A percentile compares a stretch with the other conserved stretches of the same genome.
Evolutionary conservation across 1,140 invertebrate genomes (phyloP).

Genomic region (Muscidifurax raptorellus): DNA sequence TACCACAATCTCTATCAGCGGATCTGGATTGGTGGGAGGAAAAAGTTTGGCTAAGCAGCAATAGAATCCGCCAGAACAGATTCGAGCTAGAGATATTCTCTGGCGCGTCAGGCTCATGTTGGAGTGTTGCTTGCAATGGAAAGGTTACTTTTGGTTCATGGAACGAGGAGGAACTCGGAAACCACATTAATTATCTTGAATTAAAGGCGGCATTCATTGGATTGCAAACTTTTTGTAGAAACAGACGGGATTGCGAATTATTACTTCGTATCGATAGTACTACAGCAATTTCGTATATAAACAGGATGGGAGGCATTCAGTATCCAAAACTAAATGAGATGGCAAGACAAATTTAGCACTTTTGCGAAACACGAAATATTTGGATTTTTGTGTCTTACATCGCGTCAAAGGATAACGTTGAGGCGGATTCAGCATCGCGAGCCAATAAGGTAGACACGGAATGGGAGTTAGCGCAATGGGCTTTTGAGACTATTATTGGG

Average conservation of each 20-base stretch:
- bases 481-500: no score
- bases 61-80: slow-evolving; percentile 9
- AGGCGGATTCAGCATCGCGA: no score
- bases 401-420: slow-evolving; percentile 50
- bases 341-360: slow-evolving; percentile 53
- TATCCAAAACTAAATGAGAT: background rate
- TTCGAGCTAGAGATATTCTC: background rate
- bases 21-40: slow-evolving; percentile 11
- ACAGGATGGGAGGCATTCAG: slow-evolving; percentile 60
- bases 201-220: slow-evolving; percentile 53
- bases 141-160: slow-evolving; percentile 45
- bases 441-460: no score
- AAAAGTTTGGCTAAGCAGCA: background rate
- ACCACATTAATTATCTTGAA: slow-evolving; percentile 38
- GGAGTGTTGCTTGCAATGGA: slow-evolving; percentile 49
- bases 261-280: slow-evolving; percentile 67
- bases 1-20: background rate
- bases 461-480: no score
- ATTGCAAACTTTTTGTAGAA: slow-evolving; percentile 61
- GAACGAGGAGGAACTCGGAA: background rate
- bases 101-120: background rate
- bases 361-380: slow-evolving; percentile 55
- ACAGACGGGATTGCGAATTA: slow-evolving; percentile 60
- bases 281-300: slow-evolving; percentile 68
- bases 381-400: slow-evolving; percentile 59